Base-by-base conservation (phyloP, 2,888 invertebrate genomes). In the Gryllus longicercus region DNA sequence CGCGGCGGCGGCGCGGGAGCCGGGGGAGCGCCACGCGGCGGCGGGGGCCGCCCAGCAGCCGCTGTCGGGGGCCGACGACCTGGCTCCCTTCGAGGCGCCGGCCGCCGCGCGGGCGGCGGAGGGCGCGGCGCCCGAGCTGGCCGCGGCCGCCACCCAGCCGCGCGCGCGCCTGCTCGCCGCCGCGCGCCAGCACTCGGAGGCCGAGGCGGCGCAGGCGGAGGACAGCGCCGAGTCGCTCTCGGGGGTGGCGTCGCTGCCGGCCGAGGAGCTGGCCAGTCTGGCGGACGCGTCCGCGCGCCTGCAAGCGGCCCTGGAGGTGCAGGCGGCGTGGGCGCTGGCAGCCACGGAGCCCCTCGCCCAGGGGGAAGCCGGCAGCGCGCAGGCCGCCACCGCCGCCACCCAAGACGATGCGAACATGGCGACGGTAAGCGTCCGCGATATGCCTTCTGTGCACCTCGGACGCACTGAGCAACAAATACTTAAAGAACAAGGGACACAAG, bases 401-500 rank as follows among this genome's bases (percentile, higher is more conserved):
- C 63, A 63, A 16, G 16, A 63, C 63, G 16, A 18, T 63, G 63
- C 14, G 16, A 16, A 63, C 38, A 38, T 38, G 38, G 38, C 38
- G 8, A 38, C 38, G 38, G 38, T 8, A 38, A 38, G 38, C 38
- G 38, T 38, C 38, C 8, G 8, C 38, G 38, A 38, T 8, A 10
- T 38, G 38, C 38, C 8, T 8, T 38, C 38, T 38, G 38, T 38
- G 38, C 38, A 38, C 8, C 38, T 38, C 38, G 38, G 38, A 38
- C 38, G 38, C 8, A 38, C 38, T 38, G 38, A 8, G 38, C 11
- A 23, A 23, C 8, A 76, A 49, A 76, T 50, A 78, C 16, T 23
- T 51, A 80, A 78, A 38, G n/a, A 78, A 51, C 75, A 51, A 51
- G 21, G 50, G 75, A 23, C 50, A 51, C 11, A 51, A 23, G 21